phyloP scores from a whole-genome alignment of 2,888 invertebrate species.

The Leptura quadrifasciata region DNA sequence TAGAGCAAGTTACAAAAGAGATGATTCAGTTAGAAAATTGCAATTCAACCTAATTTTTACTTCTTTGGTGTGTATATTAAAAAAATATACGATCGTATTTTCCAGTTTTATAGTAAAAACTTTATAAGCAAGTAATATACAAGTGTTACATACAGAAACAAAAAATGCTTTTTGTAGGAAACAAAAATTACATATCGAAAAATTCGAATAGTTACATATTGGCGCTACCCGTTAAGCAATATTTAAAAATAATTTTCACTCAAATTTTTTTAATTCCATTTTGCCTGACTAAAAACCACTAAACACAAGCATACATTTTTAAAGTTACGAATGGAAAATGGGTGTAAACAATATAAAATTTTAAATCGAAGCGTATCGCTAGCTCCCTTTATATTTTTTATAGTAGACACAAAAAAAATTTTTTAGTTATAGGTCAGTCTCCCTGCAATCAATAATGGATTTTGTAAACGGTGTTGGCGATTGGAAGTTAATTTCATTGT shows the following conservation, averaged over 20 bases:
- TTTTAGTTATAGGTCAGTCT: no score
- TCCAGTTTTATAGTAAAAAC: conserved; percentile 73
- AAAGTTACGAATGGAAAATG: background rate
- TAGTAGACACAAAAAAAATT: background rate
- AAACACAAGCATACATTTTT: background rate
- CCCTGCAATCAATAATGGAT: no score
- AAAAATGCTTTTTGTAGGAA: conserved; percentile 64
- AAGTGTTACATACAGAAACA: conserved; percentile 68
- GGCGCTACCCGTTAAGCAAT: background rate
- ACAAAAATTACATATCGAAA: background rate
- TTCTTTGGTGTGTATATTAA: conserved; percentile 72
- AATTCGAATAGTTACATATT: background rate
- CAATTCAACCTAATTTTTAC: conserved; percentile 66
- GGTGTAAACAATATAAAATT: background rate
- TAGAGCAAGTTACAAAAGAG: conserved; percentile 60
- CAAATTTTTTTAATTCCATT: background rate
- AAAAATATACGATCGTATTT: conserved; percentile 72
- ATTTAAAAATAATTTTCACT: background rate
- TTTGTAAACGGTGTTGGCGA: no score
- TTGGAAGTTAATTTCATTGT: no score
- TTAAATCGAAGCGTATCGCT: background rate
- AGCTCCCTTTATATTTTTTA: background rate
- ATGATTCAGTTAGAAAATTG: conserved; percentile 65
- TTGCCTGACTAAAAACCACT: conserved; percentile 1
- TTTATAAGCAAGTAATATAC: conserved; percentile 70